phyloP scores from a whole-genome alignment of 2,113 vertebrate genomes.

The Siniperca chuatsi region DNA sequence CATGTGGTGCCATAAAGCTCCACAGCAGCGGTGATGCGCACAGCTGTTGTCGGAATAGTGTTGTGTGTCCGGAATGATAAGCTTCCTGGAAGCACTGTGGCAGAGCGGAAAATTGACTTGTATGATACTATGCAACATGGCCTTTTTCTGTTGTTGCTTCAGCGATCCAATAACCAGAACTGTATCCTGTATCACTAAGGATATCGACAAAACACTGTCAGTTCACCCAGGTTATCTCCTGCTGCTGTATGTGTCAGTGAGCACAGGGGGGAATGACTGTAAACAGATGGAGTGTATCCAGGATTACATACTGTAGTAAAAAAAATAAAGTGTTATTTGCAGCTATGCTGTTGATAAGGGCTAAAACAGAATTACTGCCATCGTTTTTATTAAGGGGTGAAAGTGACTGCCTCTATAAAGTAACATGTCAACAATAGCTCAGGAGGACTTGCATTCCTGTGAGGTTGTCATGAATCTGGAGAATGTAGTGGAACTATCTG shows the following conservation, averaged over 20 bases:
- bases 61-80: constrained; percentile 51
- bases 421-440: constrained; percentile 1
- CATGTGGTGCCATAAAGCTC: constrained; percentile 27
- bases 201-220: constrained; percentile 22
- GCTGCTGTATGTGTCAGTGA: neutral
- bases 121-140: constrained; percentile 27
- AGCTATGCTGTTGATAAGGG: constrained; percentile 4
- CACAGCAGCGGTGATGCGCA: constrained; percentile 20
- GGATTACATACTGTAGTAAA: constrained; percentile 9
- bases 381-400: neutral
- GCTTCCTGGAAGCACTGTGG: constrained; percentile 56
- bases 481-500: constrained; percentile 1
- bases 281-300: neutral
- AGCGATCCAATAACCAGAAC: neutral
- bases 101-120: constrained; percentile 58
- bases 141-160: constrained; percentile 28
- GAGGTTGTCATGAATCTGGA: constrained; percentile 5
- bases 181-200: neutral
- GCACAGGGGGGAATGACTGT: constrained; percentile 29
- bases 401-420: neutral
- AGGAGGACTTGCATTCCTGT: neutral
- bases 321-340: constrained; percentile 30
- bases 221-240: constrained; percentile 18
- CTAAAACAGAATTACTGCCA: constrained; percentile 1
- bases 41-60: constrained; percentile 52